These are phyloP conservation scores for Rhinogobio ventralis DNA, from an alignment of 2,797 vertebrate genomes.

Conservation along the genomic window DNA sequence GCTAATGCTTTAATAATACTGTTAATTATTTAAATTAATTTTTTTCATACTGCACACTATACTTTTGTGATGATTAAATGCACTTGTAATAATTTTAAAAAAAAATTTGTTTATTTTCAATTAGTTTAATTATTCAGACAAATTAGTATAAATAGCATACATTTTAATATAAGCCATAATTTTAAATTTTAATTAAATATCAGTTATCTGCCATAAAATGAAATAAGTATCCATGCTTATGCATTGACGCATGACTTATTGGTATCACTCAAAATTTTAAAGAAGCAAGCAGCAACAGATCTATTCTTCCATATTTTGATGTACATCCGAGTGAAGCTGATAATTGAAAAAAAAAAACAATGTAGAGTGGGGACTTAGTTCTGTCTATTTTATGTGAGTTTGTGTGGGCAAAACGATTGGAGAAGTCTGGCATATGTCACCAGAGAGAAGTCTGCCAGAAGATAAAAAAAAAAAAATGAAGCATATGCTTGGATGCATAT, in stretches of 20 bases:
- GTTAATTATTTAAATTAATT: neutral
- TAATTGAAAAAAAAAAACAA: neutral
- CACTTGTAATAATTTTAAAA: neutral
- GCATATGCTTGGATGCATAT: neutral
- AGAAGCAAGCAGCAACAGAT: neutral
- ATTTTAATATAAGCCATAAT: neutral
- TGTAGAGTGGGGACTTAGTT: neutral
- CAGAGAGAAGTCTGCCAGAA: neutral
- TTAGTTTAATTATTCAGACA: neutral
- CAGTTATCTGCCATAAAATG: neutral
- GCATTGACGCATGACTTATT: neutral
- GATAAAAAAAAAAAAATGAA: neutral
- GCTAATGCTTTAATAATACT: neutral
- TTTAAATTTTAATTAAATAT: neutral
- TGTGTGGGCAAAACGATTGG: neutral
- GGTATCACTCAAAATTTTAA: neutral
- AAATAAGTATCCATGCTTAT: neutral
- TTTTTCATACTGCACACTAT: neutral
- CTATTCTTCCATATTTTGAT: neutral
- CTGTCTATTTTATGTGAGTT: neutral
- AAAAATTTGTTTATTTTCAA: neutral
- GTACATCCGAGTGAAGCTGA: neutral
- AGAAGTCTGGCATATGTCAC: neutral
- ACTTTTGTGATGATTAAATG: neutral
- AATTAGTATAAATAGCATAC: neutral